Percentiles rank a stretch among this genome's conserved stretches.
phyloP scores from a whole-genome alignment of 2,797 vertebrate species.

The Fistularia commersonii region DNA sequence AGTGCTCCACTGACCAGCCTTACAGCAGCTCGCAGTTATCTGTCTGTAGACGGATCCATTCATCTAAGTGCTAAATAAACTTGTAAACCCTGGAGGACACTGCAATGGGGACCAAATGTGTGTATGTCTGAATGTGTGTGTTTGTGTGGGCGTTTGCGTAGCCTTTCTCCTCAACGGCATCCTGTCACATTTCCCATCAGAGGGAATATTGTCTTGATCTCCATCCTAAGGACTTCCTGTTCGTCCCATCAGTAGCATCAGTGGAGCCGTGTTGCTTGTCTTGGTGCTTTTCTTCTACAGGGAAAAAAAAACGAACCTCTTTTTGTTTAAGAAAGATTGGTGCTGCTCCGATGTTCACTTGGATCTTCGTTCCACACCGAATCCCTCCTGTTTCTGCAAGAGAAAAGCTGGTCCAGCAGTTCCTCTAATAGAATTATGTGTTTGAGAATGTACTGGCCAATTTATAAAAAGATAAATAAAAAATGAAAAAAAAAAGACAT shows the following conservation, averaged over 20 bases:
- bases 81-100: conserved; percentile 39
- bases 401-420: too few relatives aligned
- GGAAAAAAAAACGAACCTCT: too few relatives aligned
- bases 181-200: conserved; percentile 9
- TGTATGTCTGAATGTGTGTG: conserved; percentile 7
- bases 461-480: too few relatives aligned
- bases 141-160: conserved; percentile 15
- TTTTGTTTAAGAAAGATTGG: too few relatives aligned
- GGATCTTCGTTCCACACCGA: too few relatives aligned
- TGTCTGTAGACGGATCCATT: conserved; percentile 51
- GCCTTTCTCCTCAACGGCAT: conserved; percentile 26
- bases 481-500: too few relatives aligned
- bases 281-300: too few relatives aligned
- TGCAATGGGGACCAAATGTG: conserved; percentile 41
- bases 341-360: too few relatives aligned
- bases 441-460: too few relatives aligned
- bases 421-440: too few relatives aligned
- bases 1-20: conserved; percentile 64
- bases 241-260: neutral
- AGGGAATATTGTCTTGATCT: conserved; percentile 1
- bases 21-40: conserved; percentile 58
- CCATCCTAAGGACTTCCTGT: neutral
- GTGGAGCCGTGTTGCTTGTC: too few relatives aligned
- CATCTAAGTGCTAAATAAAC: conserved; percentile 54
- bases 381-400: too few relatives aligned